Evolutionary conservation across 2,888 invertebrate species (phyloP).

Genomic region (Germaria angustata): DNA sequence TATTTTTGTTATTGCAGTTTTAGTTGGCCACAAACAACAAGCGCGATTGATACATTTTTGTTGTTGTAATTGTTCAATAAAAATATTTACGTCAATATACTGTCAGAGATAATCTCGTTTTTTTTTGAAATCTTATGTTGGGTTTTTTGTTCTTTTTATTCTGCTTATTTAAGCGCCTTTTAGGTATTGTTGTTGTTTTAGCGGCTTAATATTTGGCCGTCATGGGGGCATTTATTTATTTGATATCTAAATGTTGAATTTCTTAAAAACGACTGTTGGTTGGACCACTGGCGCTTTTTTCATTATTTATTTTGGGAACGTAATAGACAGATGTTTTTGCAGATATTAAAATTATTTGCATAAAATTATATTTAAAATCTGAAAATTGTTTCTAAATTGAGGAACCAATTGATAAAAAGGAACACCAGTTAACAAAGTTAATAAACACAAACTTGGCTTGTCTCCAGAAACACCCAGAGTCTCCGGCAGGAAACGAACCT

Average conservation of each 20-base stretch:
- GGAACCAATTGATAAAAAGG: no score
- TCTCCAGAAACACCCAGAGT: no score
- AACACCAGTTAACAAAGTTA: no score
- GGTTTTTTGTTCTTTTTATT: background rate
- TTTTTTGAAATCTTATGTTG: conserved; percentile 21
- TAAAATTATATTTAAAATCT: no score
- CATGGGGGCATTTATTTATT: background rate
- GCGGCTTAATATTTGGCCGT: background rate
- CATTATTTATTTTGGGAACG: no score
- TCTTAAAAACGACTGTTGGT: background rate
- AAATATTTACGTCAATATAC: conserved; percentile 61
- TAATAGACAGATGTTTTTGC: no score
- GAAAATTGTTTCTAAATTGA: no score
- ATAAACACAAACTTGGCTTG: no score
- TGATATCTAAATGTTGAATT: conserved; percentile 34
- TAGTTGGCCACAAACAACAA: background rate
- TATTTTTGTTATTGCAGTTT: background rate
- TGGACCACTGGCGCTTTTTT: background rate
- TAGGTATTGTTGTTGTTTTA: conserved; percentile 1
- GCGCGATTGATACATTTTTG: conserved; percentile 20
- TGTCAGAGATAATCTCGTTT: conserved; percentile 55
- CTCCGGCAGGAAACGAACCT: no score
- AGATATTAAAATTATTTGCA: no score
- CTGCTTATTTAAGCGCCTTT: conserved; percentile 3
- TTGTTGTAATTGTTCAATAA: conserved; percentile 38